Percentiles rank a stretch among this genome's conserved stretches.
These are phyloP conservation scores for Terebella lapidaria DNA, from an alignment of 2,888 invertebrate species.

Conservation along the genomic window DNA sequence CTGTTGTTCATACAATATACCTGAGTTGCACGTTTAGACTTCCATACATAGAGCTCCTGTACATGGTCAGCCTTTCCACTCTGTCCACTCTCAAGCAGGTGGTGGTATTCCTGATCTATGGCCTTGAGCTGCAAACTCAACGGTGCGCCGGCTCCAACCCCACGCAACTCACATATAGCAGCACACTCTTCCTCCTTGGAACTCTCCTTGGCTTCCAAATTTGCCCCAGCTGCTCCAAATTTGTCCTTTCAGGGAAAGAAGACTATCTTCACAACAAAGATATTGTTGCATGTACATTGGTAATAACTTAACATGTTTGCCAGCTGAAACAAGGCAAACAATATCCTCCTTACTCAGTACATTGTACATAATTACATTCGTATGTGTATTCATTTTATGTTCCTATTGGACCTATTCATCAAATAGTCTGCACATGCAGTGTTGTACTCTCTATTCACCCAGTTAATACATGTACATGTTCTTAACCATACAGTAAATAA, in stretches of 20 bases:
- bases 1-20: too few relatives aligned
- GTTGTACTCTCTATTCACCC: too few relatives aligned
- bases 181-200: conserved; percentile 49
- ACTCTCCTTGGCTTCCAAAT: conserved; percentile 43
- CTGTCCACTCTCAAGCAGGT: conserved; percentile 39
- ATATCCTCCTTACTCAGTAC: too few relatives aligned
- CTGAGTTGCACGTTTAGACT: conserved; percentile 49
- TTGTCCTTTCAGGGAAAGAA: background rate
- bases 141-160: conserved; percentile 38
- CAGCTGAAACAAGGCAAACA: too few relatives aligned
- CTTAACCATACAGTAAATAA: too few relatives aligned
- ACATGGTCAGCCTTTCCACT: conserved; percentile 49
- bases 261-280: background rate
- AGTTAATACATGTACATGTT: too few relatives aligned
- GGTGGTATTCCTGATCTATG: conserved; percentile 50
- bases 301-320: too few relatives aligned
- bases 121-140: conserved; percentile 49
- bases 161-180: conserved; percentile 48
- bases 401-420: too few relatives aligned
- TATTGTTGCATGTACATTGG: too few relatives aligned
- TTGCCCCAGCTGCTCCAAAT: background rate
- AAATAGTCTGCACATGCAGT: too few relatives aligned
- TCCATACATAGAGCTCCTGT: conserved; percentile 46
- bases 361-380: too few relatives aligned
- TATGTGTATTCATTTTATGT: too few relatives aligned